Percentiles rank a stretch among this genome's conserved stretches.
Conservation (phyloP, 2,888 invertebrate species). For the Notodonta dromedarius region DNA sequence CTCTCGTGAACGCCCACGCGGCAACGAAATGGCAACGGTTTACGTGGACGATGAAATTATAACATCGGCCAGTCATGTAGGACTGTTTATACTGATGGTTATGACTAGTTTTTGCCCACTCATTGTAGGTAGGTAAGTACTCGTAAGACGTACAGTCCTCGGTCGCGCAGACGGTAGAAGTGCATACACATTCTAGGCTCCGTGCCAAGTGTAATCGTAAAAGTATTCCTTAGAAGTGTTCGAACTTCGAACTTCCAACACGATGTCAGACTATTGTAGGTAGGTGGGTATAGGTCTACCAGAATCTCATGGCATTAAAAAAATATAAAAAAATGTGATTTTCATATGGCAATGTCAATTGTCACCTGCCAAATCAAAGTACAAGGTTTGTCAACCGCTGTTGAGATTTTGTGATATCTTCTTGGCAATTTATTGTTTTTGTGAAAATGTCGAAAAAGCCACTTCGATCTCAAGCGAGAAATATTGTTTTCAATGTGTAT, state of each 20-base stretch:
- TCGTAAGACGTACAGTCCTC: constrained; percentile 24
- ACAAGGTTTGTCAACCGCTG: no score
- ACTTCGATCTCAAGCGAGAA: no score
- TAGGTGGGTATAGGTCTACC: no score
- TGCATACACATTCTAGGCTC: constrained; percentile 49
- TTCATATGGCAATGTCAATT: no score
- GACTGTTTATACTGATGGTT: constrained; percentile 30
- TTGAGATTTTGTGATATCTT: no score
- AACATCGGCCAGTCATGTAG: constrained; percentile 27
- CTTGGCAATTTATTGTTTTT: no score
- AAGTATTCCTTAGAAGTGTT: constrained; percentile 39
- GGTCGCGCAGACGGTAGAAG: constrained; percentile 33
- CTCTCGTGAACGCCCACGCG: constrained; percentile 42
- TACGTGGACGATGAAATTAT: constrained; percentile 41
- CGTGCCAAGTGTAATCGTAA: constrained; percentile 49
- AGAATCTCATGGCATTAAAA: no score
- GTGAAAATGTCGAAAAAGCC: no score
- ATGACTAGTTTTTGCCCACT: constrained; percentile 24
- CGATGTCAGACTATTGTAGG: background rate
- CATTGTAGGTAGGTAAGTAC: constrained; percentile 27
- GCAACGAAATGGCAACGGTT: constrained; percentile 32
- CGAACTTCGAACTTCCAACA: background rate
- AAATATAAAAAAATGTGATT: no score
- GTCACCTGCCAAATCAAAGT: no score
- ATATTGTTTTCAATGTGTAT: no score